Evolutionary conservation across 2,888 invertebrate species (phyloP), one percentile per base, ranked within the genome.

Genomic region (Branchipolynoe longqiensis): DNA sequence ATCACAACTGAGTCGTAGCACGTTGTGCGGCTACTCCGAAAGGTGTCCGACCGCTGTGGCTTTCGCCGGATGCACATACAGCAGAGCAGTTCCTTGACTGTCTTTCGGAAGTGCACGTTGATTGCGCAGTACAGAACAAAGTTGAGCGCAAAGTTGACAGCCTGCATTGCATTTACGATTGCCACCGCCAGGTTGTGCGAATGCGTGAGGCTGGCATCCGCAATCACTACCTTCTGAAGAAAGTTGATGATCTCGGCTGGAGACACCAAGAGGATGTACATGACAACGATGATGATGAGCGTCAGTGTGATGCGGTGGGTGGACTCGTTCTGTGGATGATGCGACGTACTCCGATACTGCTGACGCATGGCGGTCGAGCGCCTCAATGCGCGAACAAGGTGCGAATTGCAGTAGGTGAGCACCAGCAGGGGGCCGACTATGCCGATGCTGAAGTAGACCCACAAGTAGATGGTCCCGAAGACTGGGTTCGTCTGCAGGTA

Each of bases 241-340:
- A 92, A 92, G 86, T 92, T 92, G 28, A 92, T 86, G 14, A 92
- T 88, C 86, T 93, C 93, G 25, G 91, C 91, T 0, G 93, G 93
- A 0, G 92, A 91, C n/a, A 92, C 92, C 12, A 93, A 88, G 38
- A 92, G 89, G 0, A 92, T 90, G 86, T 92, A 93, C 74, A 92
- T 88, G 25, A 92, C 88, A 33, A 93, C 91, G 36, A 92, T 91
- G 0, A 91, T 91, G n/a, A 93, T 91, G 18, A 93, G 88, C 0
- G 93, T 92, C 28, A 92, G 91, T 4, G 92, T 93, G 0, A 93
- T 92, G 0, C 62, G 22, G 38, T 69, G 84, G n/a, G 85, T 84
- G 14, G 56, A 54, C 31, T 86, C 86, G 6, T 36, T 41, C 31
- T 40, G 78, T 0, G 83, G 28, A 28, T 59, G 40, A 8, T 40